Base-by-base conservation (phyloP, 30 jellyfish, hydroid and myxozoan genomes). In the Morbakka virulenta region DNA sequence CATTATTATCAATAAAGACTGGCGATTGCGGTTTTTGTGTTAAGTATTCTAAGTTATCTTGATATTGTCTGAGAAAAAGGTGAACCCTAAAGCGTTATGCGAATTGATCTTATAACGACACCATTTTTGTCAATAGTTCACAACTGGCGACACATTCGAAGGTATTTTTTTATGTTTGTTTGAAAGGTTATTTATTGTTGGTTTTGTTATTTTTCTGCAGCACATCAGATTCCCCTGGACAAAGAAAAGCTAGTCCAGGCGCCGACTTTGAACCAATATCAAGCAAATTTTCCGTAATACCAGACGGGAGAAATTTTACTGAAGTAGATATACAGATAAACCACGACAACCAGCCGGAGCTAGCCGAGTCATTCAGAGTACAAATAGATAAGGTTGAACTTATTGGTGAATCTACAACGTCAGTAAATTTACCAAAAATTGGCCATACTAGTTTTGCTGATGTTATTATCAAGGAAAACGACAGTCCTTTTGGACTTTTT, bases 401-500 rank as follows among this genome's bases (percentile, higher is more conserved):
- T 21, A 62, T 74, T 2, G 94, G 87, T 21, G 34, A 61, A 14
- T 62, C 81, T 2, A 41, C 89, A 3, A 64, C 66, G 1, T 36
- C 88, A 1, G 80, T 61, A 22, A 27, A 52, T 17, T 65, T 89
- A 34, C n/a, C n/a, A n/a, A 52, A 28, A 14, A 41, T 92, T 36
- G 89, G 85, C 2, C 62, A 48, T 2, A 81, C 75, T 3, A 81
- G 64, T 31, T 23, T 51, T 4, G 80, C 81, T 31, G 81, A 92
- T 62, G 89, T 92, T 24, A 92, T 95, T 3, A 92, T 92, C 6
- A 25, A 50, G 26, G 93, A 79, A 17, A 92, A 92, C 65, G 98
- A 92, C 61, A 77, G 79, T n/a, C 98, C 98, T 0, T 86, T 72
- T 68, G 98, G 98, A 2, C 72, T 82, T 53, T 52, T 92, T 35